These are phyloP conservation scores for Onychomys arenicola DNA, from an alignment of 2,797 vertebrate species.

Conservation along the genomic window DNA sequence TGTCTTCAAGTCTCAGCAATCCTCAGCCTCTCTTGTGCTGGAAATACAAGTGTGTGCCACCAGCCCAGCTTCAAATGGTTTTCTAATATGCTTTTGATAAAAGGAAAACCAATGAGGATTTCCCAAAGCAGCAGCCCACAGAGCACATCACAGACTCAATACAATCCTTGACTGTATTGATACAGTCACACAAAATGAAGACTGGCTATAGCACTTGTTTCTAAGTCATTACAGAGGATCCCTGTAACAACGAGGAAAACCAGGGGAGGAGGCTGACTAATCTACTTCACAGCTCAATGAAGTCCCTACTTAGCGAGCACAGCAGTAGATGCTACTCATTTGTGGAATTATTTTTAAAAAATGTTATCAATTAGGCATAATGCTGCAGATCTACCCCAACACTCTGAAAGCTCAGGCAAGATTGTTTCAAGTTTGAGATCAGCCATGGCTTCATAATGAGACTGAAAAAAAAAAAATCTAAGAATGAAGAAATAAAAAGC, in stretches of 20 bases:
- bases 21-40: neutral
- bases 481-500: neutral
- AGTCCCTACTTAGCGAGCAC: constrained; percentile 22
- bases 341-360: neutral
- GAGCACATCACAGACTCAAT: neutral
- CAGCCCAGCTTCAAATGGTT: constrained; percentile 7
- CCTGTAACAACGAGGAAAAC: neutral
- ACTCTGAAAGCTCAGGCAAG: neutral
- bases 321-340: neutral
- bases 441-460: neutral
- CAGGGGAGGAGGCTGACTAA: constrained; percentile 13
- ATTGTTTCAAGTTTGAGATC: neutral
- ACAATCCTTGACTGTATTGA: neutral
- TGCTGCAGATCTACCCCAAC: neutral
- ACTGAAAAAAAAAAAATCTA: too few species aligned
- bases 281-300: constrained; percentile 47
- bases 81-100: constrained; percentile 32
- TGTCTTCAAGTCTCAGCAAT: neutral
- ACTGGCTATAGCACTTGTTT: neutral
- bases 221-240: constrained; percentile 55
- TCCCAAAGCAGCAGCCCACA: constrained; percentile 7
- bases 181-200: neutral
- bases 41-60: neutral
- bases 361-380: neutral
- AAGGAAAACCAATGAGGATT: neutral